Conservation (phyloP, 92 coral and sea anemone genomes). For the Ricordea florida region DNA sequence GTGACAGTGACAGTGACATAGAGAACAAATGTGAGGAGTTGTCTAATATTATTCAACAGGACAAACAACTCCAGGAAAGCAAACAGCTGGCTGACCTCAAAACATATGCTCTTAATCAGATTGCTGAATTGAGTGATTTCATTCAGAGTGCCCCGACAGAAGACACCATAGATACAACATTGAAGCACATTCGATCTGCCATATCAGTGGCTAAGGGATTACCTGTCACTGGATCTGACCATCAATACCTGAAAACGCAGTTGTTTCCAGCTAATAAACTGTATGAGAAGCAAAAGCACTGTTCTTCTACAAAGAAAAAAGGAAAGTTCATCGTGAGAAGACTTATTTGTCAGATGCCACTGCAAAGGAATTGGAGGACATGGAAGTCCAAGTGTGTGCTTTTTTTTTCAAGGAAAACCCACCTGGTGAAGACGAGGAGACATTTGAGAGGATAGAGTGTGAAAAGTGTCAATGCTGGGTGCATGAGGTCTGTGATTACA, state of each 20-base stretch:
- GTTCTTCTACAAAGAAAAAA: constrained; percentile 6
- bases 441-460: no score
- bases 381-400: no score
- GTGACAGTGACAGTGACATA: background rate
- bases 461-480: no score
- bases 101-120: background rate
- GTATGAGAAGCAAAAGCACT: constrained; percentile 21
- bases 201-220: no score
- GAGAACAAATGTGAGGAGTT: background rate
- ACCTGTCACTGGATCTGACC: constrained; percentile 23
- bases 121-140: constrained; percentile 3
- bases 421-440: no score
- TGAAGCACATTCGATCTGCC: no score
- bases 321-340: no score
- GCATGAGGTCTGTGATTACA: background rate
- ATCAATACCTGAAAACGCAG: constrained; percentile 11
- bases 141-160: constrained; percentile 1
- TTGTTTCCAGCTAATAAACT: constrained; percentile 13
- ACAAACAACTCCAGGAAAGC: background rate
- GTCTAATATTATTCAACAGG: background rate
- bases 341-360: no score
- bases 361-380: no score
- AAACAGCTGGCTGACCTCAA: constrained; percentile 7
- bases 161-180: no score
- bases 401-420: no score